These are phyloP conservation scores for Neomicropteryx cornuta DNA, from an alignment of 1,140 invertebrate species.

Conservation along the genomic window DNA sequence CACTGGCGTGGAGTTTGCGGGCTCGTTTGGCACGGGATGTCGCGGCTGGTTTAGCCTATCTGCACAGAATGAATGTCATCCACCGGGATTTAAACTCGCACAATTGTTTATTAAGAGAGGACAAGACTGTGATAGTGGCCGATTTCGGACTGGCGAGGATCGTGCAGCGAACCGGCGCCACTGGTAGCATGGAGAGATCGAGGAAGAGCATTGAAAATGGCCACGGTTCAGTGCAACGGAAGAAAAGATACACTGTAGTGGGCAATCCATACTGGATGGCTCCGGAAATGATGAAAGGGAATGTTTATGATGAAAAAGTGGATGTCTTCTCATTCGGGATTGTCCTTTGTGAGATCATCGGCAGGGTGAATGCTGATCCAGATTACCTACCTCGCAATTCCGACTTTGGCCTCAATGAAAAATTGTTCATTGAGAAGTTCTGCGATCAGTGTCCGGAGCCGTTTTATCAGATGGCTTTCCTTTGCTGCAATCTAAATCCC, in stretches of 20 bases:
- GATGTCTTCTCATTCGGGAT: conserved; percentile 97
- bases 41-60: conserved; percentile 83
- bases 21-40: conserved; percentile 84
- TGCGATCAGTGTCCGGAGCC: conserved; percentile 71
- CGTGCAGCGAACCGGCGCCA: conserved; percentile 43
- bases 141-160: conserved; percentile 91
- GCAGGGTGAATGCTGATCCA: conserved; percentile 84
- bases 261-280: conserved; percentile 98
- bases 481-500: conserved; percentile 81
- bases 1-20: conserved; percentile 72
- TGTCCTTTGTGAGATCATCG: conserved; percentile 92
- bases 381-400: conserved; percentile 80
- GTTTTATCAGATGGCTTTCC: conserved; percentile 78
- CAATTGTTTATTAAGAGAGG: conserved; percentile 88
- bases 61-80: conserved; percentile 90
- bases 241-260: conserved; percentile 51
- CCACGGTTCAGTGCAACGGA: conserved; percentile 28
- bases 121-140: conserved; percentile 84
- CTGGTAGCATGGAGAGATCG: conserved; percentile 29
- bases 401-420: conserved; percentile 86
- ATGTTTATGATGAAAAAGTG: conserved; percentile 93
- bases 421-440: conserved; percentile 78
- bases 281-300: conserved; percentile 94
- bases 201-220: conserved; percentile 15
- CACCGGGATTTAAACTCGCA: conserved; percentile 94